phyloP scores from a whole-genome alignment of 2,113 vertebrate species.

The Pungitius pungitius region DNA sequence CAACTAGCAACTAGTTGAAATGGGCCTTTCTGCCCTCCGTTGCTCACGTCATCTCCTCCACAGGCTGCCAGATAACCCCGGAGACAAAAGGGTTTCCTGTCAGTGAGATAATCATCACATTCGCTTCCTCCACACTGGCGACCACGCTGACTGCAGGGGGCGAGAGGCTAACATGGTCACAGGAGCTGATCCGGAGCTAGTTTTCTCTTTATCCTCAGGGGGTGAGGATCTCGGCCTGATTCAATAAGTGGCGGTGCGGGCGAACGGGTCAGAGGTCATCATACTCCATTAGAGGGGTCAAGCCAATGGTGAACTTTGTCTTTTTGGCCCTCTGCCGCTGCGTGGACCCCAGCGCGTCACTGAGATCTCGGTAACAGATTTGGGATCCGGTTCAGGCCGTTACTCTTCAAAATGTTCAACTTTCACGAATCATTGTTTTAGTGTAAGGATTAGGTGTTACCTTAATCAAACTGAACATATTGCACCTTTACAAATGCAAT shows the following conservation, averaged over 20 bases:
- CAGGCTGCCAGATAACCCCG: conserved; percentile 65
- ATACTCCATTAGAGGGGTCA: conserved; percentile 64
- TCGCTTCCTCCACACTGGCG: conserved; percentile 61
- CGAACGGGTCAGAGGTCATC: conserved; percentile 49
- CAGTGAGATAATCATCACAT: conserved; percentile 65
- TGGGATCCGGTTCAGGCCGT: background rate
- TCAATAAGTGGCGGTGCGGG: conserved; percentile 22
- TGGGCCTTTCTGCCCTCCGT: conserved; percentile 31
- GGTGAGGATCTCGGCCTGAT: conserved; percentile 23
- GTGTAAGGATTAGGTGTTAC: background rate
- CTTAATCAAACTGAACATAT: background rate
- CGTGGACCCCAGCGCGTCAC: conserved; percentile 29
- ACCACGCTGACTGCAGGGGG: conserved; percentile 36
- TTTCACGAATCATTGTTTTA: background rate
- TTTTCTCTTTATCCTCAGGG: conserved; percentile 30
- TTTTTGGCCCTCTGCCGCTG: conserved; percentile 16
- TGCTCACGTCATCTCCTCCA: conserved; percentile 63
- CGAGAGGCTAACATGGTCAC: conserved; percentile 15
- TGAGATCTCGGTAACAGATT: conserved; percentile 19
- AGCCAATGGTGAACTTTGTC: conserved; percentile 44
- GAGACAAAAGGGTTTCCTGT: conserved; percentile 74
- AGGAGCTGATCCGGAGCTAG: conserved; percentile 36
- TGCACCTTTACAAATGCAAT: background rate
- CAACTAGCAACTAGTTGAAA: too few species aligned
- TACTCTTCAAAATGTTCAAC: background rate